Evolutionary conservation across 2,888 invertebrate genomes (phyloP).

Genomic region (Coenonympha glycerion): DNA sequence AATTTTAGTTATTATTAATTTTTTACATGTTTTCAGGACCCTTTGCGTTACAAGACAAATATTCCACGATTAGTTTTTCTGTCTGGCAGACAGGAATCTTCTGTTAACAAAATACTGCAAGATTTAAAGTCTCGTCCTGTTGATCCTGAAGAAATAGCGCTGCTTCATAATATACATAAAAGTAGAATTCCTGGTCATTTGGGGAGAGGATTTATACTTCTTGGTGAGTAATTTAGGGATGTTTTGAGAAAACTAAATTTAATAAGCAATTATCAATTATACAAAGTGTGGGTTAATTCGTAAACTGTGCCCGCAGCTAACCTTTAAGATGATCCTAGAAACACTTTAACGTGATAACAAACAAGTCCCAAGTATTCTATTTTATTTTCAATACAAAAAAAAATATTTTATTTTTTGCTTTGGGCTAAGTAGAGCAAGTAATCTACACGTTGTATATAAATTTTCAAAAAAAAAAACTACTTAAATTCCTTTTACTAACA

Average conservation of each 20-base stretch:
- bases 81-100: constrained; percentile 47
- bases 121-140: constrained; percentile 47
- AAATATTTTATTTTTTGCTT: too few relatives aligned
- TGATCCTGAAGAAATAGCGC: constrained; percentile 56
- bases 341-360: too few relatives aligned
- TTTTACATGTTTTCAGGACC: constrained; percentile 36
- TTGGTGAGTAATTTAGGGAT: constrained; percentile 36
- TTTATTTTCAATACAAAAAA: too few relatives aligned
- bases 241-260: not conserved
- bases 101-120: constrained; percentile 40
- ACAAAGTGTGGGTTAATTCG: too few relatives aligned
- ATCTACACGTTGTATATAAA: too few relatives aligned
- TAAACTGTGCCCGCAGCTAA: too few relatives aligned
- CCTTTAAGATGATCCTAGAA: too few relatives aligned
- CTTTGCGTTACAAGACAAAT: constrained; percentile 39
- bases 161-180: constrained; percentile 53
- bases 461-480: too few relatives aligned
- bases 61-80: constrained; percentile 50
- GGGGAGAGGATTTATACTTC: constrained; percentile 51
- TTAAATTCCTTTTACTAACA: not conserved
- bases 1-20: not conserved
- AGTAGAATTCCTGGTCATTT: constrained; percentile 48
- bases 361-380: too few relatives aligned
- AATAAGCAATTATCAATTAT: too few relatives aligned
- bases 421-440: too few relatives aligned